Percentiles rank a stretch among this genome's conserved stretches.
Conservation (phyloP, 1,140 invertebrate species). For the Olivierus martensii region DNA sequence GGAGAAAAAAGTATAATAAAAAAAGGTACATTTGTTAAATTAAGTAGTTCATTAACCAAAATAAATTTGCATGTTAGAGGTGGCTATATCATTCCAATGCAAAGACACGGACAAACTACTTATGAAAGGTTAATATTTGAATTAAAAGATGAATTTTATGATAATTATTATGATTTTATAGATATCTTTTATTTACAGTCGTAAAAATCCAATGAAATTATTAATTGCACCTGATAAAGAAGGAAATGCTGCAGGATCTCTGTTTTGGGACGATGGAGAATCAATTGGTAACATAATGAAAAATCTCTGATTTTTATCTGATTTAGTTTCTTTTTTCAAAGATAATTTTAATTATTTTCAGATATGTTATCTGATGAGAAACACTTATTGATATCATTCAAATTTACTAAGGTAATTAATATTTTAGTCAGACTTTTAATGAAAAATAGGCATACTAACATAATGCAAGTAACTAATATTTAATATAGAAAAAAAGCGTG, state of each 20-base stretch:
- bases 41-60: no score
- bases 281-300: constrained; percentile 14
- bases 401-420: no score
- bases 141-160: no score
- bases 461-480: no score
- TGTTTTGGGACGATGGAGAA: constrained; percentile 21
- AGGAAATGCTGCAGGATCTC: constrained; percentile 8
- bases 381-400: no score
- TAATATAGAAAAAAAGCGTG: no score
- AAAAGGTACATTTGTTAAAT: neutral
- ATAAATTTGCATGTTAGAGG: constrained; percentile 31
- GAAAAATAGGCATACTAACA: no score
- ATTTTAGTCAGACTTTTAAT: no score
- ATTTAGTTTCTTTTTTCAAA: no score
- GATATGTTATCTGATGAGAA: no score
- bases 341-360: no score
- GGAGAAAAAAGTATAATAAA: neutral
- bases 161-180: neutral
- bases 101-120: constrained; percentile 22
- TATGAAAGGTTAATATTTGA: constrained; percentile 5
- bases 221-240: constrained; percentile 14
- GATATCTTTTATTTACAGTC: constrained; percentile 1
- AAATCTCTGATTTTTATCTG: no score
- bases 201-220: constrained; percentile 14
- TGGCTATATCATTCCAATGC: constrained; percentile 30